Conservation (phyloP, 2,888 invertebrate species). For the Lottia scabra region DNA sequence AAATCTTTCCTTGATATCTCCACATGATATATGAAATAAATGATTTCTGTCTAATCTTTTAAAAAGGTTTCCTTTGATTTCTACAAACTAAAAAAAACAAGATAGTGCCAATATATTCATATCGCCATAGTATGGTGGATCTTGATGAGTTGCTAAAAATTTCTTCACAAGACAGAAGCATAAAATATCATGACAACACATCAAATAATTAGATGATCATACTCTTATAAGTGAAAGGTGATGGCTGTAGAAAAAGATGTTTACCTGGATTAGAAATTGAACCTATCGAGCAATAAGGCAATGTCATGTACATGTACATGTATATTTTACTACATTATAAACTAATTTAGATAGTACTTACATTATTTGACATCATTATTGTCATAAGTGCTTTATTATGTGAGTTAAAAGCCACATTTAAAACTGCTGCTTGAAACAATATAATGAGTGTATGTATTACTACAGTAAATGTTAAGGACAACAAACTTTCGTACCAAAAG, state of each 20-base stretch:
- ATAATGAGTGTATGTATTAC: slow-evolving; percentile 67
- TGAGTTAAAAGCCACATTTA: slow-evolving; percentile 99
- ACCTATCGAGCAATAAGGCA: neutral
- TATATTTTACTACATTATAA: too few species aligned
- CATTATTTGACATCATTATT: slow-evolving; percentile 99
- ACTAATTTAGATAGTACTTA: slow-evolving; percentile 73
- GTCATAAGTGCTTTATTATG: slow-evolving; percentile 97
- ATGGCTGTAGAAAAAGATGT: too few species aligned
- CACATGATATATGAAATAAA: slow-evolving; percentile 93
- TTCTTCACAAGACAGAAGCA: too few species aligned
- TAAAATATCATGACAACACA: too few species aligned
- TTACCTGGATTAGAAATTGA: too few species aligned
- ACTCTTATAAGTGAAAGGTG: too few species aligned
- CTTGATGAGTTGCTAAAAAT: neutral
- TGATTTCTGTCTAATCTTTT: slow-evolving; percentile 99
- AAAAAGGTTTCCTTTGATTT: slow-evolving; percentile 97
- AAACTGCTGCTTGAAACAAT: slow-evolving; percentile 90
- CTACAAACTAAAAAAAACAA: slow-evolving; percentile 87
- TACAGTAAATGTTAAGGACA: slow-evolving; percentile 37
- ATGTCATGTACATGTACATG: too few species aligned
- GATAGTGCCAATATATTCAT: too few species aligned
- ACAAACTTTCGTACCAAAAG: too few species aligned
- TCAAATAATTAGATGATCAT: too few species aligned
- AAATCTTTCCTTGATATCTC: slow-evolving; percentile 96
- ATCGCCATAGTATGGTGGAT: too few species aligned